Percentiles rank a stretch among this genome's conserved stretches.
Conservation (phyloP, 2,888 invertebrate genomes). For the Tetramorium bicarinatum region DNA sequence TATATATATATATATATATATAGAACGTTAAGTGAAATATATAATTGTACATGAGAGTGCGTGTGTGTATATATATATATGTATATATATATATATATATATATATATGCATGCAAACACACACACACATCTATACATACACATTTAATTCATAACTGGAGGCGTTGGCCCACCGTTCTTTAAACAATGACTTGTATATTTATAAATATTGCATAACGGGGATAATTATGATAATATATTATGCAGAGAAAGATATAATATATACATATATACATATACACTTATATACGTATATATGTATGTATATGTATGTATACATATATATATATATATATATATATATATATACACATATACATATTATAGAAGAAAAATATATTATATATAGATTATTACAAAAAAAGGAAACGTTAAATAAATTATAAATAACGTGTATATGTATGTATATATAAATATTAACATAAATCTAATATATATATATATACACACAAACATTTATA, state of each 20-base stretch:
- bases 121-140: not conserved
- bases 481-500: slow-evolving; percentile 50
- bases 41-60: slow-evolving; percentile 73
- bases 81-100: not conserved
- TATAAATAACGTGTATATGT: slow-evolving; percentile 71
- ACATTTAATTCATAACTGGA: slow-evolving; percentile 76
- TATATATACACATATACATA: slow-evolving; percentile 72
- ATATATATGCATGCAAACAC: not conserved
- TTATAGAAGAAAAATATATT: slow-evolving; percentile 73
- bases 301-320: slow-evolving; percentile 47
- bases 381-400: slow-evolving; percentile 78
- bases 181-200: slow-evolving; percentile 84
- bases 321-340: slow-evolving; percentile 68
- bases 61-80: slow-evolving; percentile 41
- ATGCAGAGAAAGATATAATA: slow-evolving; percentile 66
- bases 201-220: slow-evolving; percentile 84
- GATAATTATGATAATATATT: slow-evolving; percentile 79
- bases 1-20: slow-evolving; percentile 15
- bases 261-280: slow-evolving; percentile 65
- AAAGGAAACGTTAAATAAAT: slow-evolving; percentile 79
- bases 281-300: slow-evolving; percentile 69
- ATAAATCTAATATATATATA: slow-evolving; percentile 63
- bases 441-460: slow-evolving; percentile 71
- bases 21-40: slow-evolving; percentile 74
- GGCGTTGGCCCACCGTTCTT: slow-evolving; percentile 83